phyloP scores from a whole-genome alignment of 2,113 vertebrate genomes.

The Nasalis larvatus region DNA sequence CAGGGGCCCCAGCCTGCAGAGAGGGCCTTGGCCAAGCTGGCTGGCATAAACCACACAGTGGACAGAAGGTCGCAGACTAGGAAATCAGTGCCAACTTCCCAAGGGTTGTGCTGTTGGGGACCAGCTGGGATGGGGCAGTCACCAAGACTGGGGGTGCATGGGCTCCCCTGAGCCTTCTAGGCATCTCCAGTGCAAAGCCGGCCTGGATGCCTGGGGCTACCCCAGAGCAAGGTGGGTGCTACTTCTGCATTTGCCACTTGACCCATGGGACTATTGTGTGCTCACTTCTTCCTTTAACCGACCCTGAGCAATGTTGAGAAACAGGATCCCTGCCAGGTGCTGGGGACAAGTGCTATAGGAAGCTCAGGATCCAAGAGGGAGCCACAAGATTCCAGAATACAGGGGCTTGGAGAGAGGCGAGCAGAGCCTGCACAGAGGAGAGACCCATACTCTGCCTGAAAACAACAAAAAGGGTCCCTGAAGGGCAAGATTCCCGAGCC shows the following conservation, averaged over 20 bases:
- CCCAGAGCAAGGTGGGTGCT: fast-evolving
- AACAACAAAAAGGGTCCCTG: background rate
- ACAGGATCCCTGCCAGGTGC: background rate
- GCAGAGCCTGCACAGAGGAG: background rate
- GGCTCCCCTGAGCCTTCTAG: background rate
- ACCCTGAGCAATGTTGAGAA: background rate
- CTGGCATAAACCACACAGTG: fast-evolving
- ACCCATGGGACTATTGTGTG: fast-evolving
- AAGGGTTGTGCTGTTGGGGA: background rate
- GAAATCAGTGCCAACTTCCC: background rate
- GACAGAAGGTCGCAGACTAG: background rate
- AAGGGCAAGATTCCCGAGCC: background rate
- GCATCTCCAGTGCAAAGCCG: no score
- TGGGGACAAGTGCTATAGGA: background rate
- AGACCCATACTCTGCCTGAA: no score
- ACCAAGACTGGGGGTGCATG: background rate
- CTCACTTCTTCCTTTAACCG: background rate
- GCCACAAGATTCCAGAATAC: background rate
- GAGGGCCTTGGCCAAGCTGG: background rate
- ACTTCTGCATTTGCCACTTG: fast-evolving
- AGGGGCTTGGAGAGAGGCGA: background rate
- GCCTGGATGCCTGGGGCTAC: no score
- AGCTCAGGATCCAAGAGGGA: background rate
- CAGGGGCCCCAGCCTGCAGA: background rate
- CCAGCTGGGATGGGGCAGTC: no score